phyloP scores from a whole-genome alignment of 2,888 invertebrate species.

The Oxycera nigricornis region DNA sequence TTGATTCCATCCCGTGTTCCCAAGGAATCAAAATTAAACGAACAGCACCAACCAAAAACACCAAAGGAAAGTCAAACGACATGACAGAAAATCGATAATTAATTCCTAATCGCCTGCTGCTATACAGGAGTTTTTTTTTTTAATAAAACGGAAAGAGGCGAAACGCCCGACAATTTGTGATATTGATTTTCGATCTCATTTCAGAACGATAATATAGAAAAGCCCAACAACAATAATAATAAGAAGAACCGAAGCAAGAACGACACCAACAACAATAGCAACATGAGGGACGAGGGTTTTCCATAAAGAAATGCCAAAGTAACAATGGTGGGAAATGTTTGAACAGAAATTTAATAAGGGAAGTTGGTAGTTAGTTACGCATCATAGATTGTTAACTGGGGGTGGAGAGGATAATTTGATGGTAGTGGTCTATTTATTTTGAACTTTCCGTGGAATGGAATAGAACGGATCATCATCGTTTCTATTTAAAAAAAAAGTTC shows the following conservation, averaged over 20 bases:
- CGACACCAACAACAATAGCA: not conserved
- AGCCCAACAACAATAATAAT: not conserved
- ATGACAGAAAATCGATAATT: conserved; percentile 35
- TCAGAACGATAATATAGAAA: not conserved
- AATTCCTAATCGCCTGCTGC: conserved; percentile 29
- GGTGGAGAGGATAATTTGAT: not conserved
- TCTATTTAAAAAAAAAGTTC: not conserved
- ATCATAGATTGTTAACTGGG: not conserved
- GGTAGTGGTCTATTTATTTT: not conserved
- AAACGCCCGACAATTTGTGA: conserved; percentile 17
- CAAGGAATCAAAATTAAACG: not conserved
- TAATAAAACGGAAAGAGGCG: conserved; percentile 26
- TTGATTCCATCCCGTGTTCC: too few relatives aligned
- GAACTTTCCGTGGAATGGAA: too few relatives aligned
- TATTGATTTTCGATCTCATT: conserved; percentile 20
- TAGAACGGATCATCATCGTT: not conserved
- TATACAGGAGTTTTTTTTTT: conserved; percentile 1
- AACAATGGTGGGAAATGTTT: conserved; percentile 9
- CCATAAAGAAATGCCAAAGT: not conserved
- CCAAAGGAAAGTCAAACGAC: not conserved
- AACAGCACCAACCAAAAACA: conserved; percentile 1
- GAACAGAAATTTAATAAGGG: conserved; percentile 20
- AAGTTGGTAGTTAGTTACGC: conserved; percentile 27
- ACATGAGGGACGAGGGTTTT: not conserved
- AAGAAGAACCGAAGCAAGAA: not conserved